phyloP scores from a whole-genome alignment of 2,888 invertebrate species.

The Monoplex corrugatus region DNA sequence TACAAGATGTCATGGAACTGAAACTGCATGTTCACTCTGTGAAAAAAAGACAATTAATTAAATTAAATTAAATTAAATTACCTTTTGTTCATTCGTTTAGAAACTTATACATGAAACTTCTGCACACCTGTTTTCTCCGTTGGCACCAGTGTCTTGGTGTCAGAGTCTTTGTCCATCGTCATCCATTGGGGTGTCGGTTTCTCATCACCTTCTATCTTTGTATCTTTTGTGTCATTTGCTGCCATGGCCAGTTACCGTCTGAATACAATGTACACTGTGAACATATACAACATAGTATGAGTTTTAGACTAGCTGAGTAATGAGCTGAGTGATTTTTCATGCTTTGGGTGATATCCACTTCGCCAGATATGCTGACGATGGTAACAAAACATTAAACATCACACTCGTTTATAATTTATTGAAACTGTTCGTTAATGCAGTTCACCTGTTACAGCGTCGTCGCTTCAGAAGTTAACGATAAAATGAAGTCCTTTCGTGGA shows the following conservation, averaged over 20 bases:
- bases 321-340: not conserved
- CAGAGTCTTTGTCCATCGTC: constrained; percentile 22
- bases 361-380: too few relatives aligned
- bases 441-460: too few relatives aligned
- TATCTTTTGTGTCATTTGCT: not conserved
- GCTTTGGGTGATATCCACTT: not conserved
- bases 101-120: not conserved
- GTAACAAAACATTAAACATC: too few relatives aligned
- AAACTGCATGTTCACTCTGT: not conserved
- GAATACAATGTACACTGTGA: not conserved
- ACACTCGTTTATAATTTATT: too few relatives aligned
- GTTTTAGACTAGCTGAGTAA: too few relatives aligned
- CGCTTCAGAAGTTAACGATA: too few relatives aligned
- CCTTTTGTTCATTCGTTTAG: too few relatives aligned
- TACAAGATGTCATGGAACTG: too few relatives aligned
- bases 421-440: too few relatives aligned
- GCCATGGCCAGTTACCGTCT: not conserved
- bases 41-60: not conserved
- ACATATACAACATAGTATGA: not conserved
- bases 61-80: too few relatives aligned
- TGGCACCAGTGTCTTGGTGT: constrained; percentile 36
- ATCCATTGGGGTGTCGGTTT: constrained; percentile 20
- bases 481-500: too few relatives aligned
- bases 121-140: constrained; percentile 10
- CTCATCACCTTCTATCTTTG: too few relatives aligned